phyloP scores from a whole-genome alignment of 2,888 invertebrate species.

The Caenorhabditis afra region DNA sequence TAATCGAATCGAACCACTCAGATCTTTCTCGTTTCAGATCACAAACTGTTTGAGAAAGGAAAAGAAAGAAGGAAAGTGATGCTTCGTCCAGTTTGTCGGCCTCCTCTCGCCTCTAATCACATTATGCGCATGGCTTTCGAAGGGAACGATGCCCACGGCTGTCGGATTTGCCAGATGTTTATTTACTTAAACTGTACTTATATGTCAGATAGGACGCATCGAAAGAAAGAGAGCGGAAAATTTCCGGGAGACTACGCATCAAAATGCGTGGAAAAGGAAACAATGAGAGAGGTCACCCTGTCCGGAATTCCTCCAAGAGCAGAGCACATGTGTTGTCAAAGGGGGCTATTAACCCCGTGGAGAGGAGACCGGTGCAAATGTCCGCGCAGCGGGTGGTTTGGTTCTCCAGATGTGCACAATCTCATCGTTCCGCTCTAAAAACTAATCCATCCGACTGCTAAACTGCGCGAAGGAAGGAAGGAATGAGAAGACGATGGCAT shows the following conservation, averaged over 20 bases:
- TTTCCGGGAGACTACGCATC: background rate
- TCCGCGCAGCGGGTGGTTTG: constrained; percentile 36
- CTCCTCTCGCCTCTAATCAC: constrained; percentile 45
- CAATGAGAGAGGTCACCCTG: constrained; percentile 12
- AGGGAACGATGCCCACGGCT: constrained; percentile 17
- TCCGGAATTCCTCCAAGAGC: constrained; percentile 6
- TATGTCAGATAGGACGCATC: background rate
- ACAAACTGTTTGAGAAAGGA: background rate
- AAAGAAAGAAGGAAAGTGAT: no score
- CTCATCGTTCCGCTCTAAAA: constrained; percentile 44
- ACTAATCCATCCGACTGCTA: constrained; percentile 20
- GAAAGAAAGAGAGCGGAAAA: background rate
- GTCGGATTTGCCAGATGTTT: constrained; percentile 48
- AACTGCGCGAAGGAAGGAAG: background rate
- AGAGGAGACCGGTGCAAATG: constrained; percentile 34
- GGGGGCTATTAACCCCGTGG: constrained; percentile 30
- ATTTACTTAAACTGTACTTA: constrained; percentile 23
- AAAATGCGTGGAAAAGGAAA: constrained; percentile 17
- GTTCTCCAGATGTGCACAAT: constrained; percentile 50
- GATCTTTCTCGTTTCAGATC: background rate
- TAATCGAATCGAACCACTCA: background rate
- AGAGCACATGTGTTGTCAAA: constrained; percentile 52
- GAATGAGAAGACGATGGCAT: background rate
- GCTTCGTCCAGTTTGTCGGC: constrained; percentile 14
- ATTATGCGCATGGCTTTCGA: constrained; percentile 48